Evolutionary conservation across 2,113 vertebrate species (phyloP).

Genomic region (Prochilodus magdalenae): DNA sequence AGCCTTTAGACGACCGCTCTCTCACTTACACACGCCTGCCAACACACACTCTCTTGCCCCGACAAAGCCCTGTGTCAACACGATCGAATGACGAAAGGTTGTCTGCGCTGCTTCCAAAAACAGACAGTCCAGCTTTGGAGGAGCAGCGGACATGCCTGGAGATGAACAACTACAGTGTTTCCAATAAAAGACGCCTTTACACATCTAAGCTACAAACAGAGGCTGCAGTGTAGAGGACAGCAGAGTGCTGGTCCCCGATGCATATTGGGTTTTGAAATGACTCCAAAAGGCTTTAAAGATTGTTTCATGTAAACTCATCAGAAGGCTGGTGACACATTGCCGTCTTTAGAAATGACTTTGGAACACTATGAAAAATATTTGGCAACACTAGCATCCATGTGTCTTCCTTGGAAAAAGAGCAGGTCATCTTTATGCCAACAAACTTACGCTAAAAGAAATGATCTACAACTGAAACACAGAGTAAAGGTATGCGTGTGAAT

Average conservation of each 20-base stretch:
- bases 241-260: neutral
- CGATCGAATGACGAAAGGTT: constrained; percentile 28
- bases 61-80: constrained; percentile 25
- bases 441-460: no score
- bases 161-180: neutral
- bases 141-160: neutral
- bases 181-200: constrained; percentile 1
- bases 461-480: no score
- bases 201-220: neutral
- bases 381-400: no score
- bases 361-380: no score
- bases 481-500: neutral
- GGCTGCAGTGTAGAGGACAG: neutral
- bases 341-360: no score
- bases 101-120: neutral
- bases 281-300: neutral
- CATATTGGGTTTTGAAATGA: neutral
- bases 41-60: neutral
- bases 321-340: neutral
- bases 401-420: no score
- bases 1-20: neutral
- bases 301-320: neutral
- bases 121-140: neutral
- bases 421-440: no score
- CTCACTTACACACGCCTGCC: neutral